Conservation (phyloP, 2,888 invertebrate species). For the Hypolimnas misippus region DNA sequence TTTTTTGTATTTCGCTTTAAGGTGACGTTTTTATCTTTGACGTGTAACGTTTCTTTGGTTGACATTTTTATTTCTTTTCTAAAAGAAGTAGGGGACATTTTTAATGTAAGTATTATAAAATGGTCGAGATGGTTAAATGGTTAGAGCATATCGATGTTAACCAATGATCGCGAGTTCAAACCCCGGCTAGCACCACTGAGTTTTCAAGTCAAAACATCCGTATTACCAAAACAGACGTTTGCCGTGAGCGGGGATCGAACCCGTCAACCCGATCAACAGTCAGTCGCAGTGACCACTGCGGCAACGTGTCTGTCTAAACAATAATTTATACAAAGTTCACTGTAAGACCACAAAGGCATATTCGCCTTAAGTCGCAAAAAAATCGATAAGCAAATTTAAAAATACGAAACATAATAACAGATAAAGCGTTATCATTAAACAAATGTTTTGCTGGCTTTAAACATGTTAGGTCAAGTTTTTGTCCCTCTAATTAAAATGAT, state of each 20-base stretch:
- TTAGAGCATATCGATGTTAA: no score
- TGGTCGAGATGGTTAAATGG: no score
- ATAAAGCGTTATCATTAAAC: slow-evolving; percentile 24
- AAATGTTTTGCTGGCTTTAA: slow-evolving; percentile 12
- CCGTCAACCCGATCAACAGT: no score
- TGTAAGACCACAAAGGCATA: not conserved
- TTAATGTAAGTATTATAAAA: slow-evolving; percentile 1
- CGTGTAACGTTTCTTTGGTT: not conserved
- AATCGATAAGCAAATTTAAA: slow-evolving; percentile 7
- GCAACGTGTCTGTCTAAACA: no score
- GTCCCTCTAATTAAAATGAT: not conserved
- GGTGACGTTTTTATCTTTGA: slow-evolving; percentile 18
- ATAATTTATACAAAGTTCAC: no score
- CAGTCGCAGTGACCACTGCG: no score
- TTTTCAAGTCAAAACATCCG: no score
- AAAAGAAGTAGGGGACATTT: not conserved
- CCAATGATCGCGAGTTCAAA: no score
- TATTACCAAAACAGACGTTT: no score
- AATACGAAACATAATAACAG: slow-evolving; percentile 16
- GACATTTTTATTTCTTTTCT: not conserved
- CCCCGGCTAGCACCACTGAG: no score
- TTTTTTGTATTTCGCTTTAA: slow-evolving; percentile 47
- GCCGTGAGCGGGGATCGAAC: no score
- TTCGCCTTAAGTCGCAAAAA: slow-evolving; percentile 17
- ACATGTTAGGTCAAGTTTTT: not conserved